Evolutionary conservation across 2,888 invertebrate genomes (phyloP), one percentile per base, ranked within the genome.

Genomic region (Sicus ferrugineus): DNA sequence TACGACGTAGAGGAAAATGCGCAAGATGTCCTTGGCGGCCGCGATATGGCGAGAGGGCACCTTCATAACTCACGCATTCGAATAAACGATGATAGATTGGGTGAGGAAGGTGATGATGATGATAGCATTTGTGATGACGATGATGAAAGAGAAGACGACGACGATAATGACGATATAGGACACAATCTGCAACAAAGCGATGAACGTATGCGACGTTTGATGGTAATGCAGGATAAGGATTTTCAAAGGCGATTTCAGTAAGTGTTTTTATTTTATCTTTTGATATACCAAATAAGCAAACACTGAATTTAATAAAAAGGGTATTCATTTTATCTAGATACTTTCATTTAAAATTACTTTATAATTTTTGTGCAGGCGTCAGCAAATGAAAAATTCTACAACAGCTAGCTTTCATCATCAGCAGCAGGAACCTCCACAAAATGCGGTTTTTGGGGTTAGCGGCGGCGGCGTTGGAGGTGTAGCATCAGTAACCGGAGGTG

Each of bases 401-500:
- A 77, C 69, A 19, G 69, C 71, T 38, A 61, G 46, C 21, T 34
- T 56, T 48, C 70, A 72, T 70, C 74, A 74, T 23, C 74, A 71
- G 67, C 73, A 72, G 52, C 69, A 70, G 30, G 62, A 65, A 19
- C 72, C 74, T 67, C 76, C 77, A 74, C 77, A 71, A 63, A 73
- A 77, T 75, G 73, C 81, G 81, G 82, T 81, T 82, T 81, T 81
- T 81, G 81, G 82, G 80, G 80, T 81, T 81, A 82, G 83, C 83
- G 83, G 83, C 81, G 83, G 81, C 80, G 70, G 68, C 70, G 59
- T 69, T 72, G 69, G 69, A 64, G 67, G 72, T 56, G 68, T 62
- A 34, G 42, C 67, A 52, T 28, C 61, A 59, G 26, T 30, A 23
- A 68, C 73, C 76, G 81, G 80, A 76, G 80, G 79, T 73, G 83